phyloP scores from a whole-genome alignment of 2,113 vertebrate genomes.

The Ctenomys sociabilis region DNA sequence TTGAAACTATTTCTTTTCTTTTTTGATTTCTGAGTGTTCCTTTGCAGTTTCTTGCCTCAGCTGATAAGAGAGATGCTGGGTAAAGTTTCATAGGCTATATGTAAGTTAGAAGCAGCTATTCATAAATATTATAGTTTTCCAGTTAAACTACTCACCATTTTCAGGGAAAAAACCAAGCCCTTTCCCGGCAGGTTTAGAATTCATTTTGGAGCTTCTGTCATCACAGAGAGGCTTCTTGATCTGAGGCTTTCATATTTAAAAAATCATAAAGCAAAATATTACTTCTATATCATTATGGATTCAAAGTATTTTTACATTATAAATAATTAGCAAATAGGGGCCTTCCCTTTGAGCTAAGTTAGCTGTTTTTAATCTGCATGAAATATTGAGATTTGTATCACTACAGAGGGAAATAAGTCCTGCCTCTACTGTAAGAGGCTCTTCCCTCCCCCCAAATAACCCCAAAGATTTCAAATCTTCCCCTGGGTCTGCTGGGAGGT shows the following conservation, averaged over 20 bases:
- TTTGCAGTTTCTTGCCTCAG: background rate
- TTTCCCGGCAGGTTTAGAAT: constrained; percentile 27
- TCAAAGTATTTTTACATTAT: background rate
- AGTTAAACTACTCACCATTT: constrained; percentile 75
- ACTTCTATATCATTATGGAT: background rate
- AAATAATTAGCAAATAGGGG: background rate
- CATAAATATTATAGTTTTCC: background rate
- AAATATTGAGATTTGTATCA: background rate
- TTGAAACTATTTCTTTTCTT: background rate
- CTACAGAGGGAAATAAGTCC: background rate
- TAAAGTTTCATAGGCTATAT: background rate
- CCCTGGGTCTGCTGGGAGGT: too few species aligned
- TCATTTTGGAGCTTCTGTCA: constrained; percentile 70
- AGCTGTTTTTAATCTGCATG: background rate
- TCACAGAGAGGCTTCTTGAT: constrained; percentile 72
- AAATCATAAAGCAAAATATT: constrained; percentile 54
- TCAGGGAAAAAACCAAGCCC: background rate
- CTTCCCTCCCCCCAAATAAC: background rate
- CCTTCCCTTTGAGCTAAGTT: background rate
- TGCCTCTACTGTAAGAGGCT: background rate
- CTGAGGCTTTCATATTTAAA: constrained; percentile 58
- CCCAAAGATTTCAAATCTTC: background rate
- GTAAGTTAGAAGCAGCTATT: background rate
- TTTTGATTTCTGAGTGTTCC: background rate
- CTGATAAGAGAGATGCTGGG: background rate